These are phyloP conservation scores for Melanaphis sacchari DNA, from an alignment of 1,140 invertebrate species.

Conservation along the genomic window DNA sequence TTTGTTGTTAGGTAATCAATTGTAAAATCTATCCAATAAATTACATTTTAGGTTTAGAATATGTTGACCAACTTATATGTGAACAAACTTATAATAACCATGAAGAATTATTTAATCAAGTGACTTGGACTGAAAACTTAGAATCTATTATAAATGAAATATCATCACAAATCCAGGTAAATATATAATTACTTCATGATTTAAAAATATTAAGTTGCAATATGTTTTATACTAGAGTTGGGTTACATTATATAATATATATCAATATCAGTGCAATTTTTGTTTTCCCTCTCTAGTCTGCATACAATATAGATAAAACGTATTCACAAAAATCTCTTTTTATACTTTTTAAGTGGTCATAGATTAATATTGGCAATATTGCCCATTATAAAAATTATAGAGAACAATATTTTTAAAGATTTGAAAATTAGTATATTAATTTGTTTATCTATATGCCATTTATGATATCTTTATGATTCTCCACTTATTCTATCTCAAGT, in stretches of 20 bases:
- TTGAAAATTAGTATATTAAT: too few species aligned
- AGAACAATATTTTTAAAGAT: too few species aligned
- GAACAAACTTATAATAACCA: slow-evolving; percentile 35
- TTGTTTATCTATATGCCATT: too few species aligned
- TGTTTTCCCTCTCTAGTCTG: background rate
- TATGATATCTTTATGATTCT: too few species aligned
- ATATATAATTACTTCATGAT: background rate
- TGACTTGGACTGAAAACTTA: slow-evolving; percentile 48
- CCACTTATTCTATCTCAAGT: too few species aligned
- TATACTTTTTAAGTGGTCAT: too few species aligned
- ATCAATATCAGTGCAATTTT: background rate
- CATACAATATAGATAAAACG: background rate
- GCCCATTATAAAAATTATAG: too few species aligned
- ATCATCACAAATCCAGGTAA: slow-evolving; percentile 34
- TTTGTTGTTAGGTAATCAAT: background rate
- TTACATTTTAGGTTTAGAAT: slow-evolving; percentile 31
- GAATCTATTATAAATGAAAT: slow-evolving; percentile 47
- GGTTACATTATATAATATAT: background rate
- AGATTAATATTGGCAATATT: too few species aligned
- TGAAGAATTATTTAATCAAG: slow-evolving; percentile 48
- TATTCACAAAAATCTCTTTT: background rate
- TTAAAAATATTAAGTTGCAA: background rate
- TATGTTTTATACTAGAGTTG: background rate
- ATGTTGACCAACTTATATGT: slow-evolving; percentile 45
- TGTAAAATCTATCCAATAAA: background rate